Base-by-base conservation (phyloP, 1,140 invertebrate species). In the Odontomachus brunneus region DNA sequence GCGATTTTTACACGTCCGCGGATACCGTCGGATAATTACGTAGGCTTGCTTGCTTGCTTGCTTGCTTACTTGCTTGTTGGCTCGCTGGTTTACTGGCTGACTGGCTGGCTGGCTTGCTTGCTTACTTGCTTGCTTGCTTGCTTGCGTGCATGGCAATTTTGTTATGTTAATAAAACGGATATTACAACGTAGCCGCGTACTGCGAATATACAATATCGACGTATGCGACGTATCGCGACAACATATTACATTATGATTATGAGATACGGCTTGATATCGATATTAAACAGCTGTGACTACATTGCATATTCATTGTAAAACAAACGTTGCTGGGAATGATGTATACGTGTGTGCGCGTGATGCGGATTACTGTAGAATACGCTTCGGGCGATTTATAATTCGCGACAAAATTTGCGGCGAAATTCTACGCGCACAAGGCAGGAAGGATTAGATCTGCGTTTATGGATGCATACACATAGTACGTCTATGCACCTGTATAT, bases 231-330 rank as follows among this genome's bases (percentile, higher is more conserved):
- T 69, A 51, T 80, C 75, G 22, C 12, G 17, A 19, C 65, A 80
- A 57, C 49, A 22, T 71, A 80, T 80, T 80, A 69, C 75, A 57
- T 73, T 78, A 78, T 78, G 33, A 78, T 65, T 75, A 75, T 29
- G 38, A 80, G 65, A 48, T 29, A 80, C 14, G n/a, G 51, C n/a
- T 57, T 29, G 75, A 19, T 80, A 80, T 57, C 51, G 51, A 78
- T 62, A 69, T 78, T 22, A 71, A 69, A 71, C 51, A 44, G 12
- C 49, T 57, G 17, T 11, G 51, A 17, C 51, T 78, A 53, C 33
- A 14, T 69, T 59, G 51, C 65, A 29, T 62, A 75, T 75, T 75
- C 24, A 75, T 48, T 57, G 51, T 80, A 57, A 57, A 71, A 80
- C 63, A 29, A 80, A 80, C 4, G 19, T 66, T 4, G 17, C 1